Base-by-base conservation (phyloP, 2,113 vertebrate genomes). In the Myxocyprinus asiaticus region DNA sequence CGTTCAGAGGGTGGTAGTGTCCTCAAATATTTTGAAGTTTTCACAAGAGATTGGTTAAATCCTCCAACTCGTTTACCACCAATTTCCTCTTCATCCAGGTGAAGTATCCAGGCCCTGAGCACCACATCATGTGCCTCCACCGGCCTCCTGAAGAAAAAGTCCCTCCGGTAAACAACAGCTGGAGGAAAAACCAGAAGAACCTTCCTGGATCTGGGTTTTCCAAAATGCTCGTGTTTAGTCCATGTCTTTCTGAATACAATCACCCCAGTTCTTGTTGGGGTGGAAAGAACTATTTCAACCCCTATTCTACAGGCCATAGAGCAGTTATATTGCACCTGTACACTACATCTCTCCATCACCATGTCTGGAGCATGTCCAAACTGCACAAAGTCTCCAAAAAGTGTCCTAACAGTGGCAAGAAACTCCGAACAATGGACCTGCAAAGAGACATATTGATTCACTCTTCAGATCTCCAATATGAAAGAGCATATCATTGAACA, bases 191-290 rank as follows among this genome's bases (percentile, higher is more conserved):
- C 92, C 84, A 98, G 91, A 9, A 5, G 88, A 12, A 97, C 88
- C 12, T 81, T 89, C 58, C 88, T 93, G 8, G 87, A 94, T 82
- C 88, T 90, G 79, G 83, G 86, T 68, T 86, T 86, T 22, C 84
- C 82, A 48, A 94, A 85, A 11, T 87, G 82, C 3, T 87, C 86
- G 74, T 88, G 86, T 1, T 93, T 91, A 80, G 89, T 94, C 96
- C 96, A 98, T 53, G 88, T 91, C 80, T 87, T 96, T 80, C 93
- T 95, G 80, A 96, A 98, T 44, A 96, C 89, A 0, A 92, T 84
- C 6, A 94, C 88, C 83, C 92, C 92, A 59, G 89, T 94, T 83
- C 88, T 90, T 83, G 90, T 92, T 82, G 94, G 93, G 0, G 93
- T 93, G 0, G 95, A 94, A 67, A 93, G 94, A 12, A 94, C 86